Conservation (phyloP, 2,888 invertebrate species). For the Amiota minor region DNA sequence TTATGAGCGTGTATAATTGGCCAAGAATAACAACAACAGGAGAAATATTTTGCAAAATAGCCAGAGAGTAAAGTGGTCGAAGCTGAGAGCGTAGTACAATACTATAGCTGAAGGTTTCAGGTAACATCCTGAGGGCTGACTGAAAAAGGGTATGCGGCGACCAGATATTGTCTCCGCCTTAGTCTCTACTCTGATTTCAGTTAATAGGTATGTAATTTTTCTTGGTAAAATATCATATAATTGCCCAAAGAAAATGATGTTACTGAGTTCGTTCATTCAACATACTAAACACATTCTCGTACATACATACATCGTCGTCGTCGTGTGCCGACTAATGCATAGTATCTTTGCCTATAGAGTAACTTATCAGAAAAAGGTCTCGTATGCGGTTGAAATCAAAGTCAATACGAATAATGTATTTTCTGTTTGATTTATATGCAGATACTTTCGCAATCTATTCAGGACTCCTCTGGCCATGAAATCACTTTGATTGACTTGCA, state of each 20-base stretch:
- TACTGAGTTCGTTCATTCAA: not conserved
- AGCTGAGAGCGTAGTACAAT: not conserved
- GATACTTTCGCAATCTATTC: conserved; percentile 8
- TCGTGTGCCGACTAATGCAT: conserved; percentile 42
- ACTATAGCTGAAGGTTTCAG: conserved; percentile 46
- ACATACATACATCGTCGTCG: conserved; percentile 55
- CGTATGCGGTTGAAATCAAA: conserved; percentile 56
- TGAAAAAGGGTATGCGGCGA: conserved; percentile 22
- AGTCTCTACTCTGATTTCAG: conserved; percentile 3
- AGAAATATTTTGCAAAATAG: conserved; percentile 36
- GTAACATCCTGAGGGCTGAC: conserved; percentile 42
- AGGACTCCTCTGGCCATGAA: conserved; percentile 32
- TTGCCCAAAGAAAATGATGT: not conserved
- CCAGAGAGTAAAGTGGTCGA: not conserved
- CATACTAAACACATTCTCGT: conserved; percentile 45
- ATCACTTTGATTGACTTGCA: conserved; percentile 54
- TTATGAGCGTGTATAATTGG: conserved; percentile 65
- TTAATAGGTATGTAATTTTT: conserved; percentile 66
- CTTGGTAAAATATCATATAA: conserved; percentile 44
- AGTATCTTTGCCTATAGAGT: not conserved
- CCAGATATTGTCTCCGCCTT: not conserved
- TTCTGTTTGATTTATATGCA: conserved; percentile 51
- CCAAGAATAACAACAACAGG: conserved; percentile 24
- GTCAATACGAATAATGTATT: conserved; percentile 36
- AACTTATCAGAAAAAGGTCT: conserved; percentile 16